phyloP scores from a whole-genome alignment of 2,113 vertebrate genomes.

The Sarotherodon lohbergeri region DNA sequence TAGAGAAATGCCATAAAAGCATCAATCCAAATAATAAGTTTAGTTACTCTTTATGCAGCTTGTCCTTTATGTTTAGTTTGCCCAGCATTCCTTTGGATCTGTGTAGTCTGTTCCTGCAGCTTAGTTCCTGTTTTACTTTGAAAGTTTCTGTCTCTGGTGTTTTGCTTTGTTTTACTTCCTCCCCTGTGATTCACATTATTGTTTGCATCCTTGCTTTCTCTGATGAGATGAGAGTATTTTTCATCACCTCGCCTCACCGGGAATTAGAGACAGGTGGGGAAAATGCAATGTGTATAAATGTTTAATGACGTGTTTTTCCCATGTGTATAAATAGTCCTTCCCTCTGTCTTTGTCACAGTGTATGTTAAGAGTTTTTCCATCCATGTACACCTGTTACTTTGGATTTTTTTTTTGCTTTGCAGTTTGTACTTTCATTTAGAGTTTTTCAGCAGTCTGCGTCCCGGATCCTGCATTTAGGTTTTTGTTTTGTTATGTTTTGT shows the following conservation, averaged over 20 bases:
- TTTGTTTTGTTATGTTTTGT: not conserved
- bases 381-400: not conserved
- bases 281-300: not conserved
- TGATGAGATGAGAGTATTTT: not conserved
- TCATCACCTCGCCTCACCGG: not conserved
- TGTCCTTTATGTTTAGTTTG: not conserved
- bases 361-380: not conserved
- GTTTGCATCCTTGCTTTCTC: not conserved
- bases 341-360: not conserved
- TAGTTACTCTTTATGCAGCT: not conserved
- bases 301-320: not conserved
- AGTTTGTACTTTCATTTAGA: not conserved
- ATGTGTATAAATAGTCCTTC: not conserved
- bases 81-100: not conserved
- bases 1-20: not conserved
- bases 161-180: not conserved
- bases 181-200: rapidly evolving
- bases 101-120: not conserved
- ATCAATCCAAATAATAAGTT: not conserved
- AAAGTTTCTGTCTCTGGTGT: not conserved
- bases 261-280: not conserved
- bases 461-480: rapidly evolving
- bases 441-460: not conserved
- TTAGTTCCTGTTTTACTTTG: not conserved
- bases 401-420: not conserved